Percentiles rank a stretch among this genome's conserved stretches.
Conservation (phyloP, 1,140 invertebrate species). For the Drosophila punjabiensis region DNA sequence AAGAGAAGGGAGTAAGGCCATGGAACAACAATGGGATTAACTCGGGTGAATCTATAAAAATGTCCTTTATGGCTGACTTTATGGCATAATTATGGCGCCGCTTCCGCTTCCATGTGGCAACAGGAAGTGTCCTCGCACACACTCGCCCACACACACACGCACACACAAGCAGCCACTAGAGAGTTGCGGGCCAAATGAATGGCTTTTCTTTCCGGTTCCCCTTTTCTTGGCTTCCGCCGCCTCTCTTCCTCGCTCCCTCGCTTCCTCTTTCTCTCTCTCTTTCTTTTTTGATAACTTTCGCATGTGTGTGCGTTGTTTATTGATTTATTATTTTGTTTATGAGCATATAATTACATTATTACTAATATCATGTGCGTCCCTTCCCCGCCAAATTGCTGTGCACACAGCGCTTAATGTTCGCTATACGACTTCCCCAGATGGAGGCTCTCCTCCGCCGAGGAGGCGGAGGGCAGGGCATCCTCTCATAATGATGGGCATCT, state of each 20-base stretch:
- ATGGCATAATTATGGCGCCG: constrained; percentile 76
- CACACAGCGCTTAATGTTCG: constrained; percentile 60
- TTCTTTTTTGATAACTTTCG: constrained; percentile 22
- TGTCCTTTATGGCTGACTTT: constrained; percentile 73
- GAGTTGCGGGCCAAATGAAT: constrained; percentile 58
- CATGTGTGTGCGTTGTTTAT: constrained; percentile 47
- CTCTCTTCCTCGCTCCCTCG: too few relatives aligned
- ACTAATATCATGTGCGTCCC: constrained; percentile 53
- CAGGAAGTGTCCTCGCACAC: constrained; percentile 48
- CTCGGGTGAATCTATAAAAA: constrained; percentile 32
- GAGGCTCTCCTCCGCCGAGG: background rate
- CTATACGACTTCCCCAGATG: constrained; percentile 50
- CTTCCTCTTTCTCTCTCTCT: background rate
- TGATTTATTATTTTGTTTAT: constrained; percentile 78
- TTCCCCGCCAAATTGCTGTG: constrained; percentile 49
- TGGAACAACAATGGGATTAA: constrained; percentile 21
- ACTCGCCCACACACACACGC: background rate
- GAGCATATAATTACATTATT: constrained; percentile 77
- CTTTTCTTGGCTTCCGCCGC: constrained; percentile 10
- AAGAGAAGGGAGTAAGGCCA: background rate
- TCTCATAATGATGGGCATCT: constrained; percentile 54
- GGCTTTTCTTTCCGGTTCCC: constrained; percentile 61
- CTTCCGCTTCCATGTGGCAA: constrained; percentile 51
- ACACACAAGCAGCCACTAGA: background rate
- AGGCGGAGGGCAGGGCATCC: background rate